Conservation (phyloP, 2,888 invertebrate species). For the Erebia aethiops region DNA sequence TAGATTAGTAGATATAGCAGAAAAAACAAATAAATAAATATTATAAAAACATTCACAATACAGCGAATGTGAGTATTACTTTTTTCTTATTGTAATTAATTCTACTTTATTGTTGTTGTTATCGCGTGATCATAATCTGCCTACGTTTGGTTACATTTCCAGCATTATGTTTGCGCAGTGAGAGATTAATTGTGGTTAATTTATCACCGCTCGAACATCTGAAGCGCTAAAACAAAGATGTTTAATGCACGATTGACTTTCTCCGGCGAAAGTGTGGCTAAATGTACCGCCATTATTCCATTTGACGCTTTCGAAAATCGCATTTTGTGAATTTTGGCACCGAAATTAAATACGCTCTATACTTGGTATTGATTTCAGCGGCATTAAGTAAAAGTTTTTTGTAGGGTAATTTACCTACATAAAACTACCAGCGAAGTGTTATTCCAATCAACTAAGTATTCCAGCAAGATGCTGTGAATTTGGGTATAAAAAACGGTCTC, state of each 20-base stretch:
- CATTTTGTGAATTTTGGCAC: slow-evolving; percentile 53
- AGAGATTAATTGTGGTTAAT: slow-evolving; percentile 24
- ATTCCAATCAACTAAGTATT: too few relatives aligned
- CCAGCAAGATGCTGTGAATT: too few relatives aligned
- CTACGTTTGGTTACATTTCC: background rate
- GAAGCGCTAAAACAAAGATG: slow-evolving; percentile 60
- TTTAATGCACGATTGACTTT: slow-evolving; percentile 77
- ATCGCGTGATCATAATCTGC: slow-evolving; percentile 21
- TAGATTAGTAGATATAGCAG: too few relatives aligned
- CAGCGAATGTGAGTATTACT: background rate
- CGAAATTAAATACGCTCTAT: slow-evolving; percentile 22
- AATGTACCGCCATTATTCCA: slow-evolving; percentile 63
- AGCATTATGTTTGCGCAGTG: slow-evolving; percentile 19
- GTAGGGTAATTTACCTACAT: too few relatives aligned
- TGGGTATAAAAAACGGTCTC: too few relatives aligned
- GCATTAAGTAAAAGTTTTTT: background rate
- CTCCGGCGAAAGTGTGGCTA: slow-evolving; percentile 78
- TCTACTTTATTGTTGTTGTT: slow-evolving; percentile 2
- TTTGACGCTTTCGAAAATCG: slow-evolving; percentile 71
- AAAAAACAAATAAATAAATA: too few relatives aligned
- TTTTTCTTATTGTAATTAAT: background rate
- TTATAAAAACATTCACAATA: background rate
- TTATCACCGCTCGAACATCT: slow-evolving; percentile 31
- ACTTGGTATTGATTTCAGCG: slow-evolving; percentile 1
- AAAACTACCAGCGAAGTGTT: too few relatives aligned